A percentile compares a stretch with the other conserved stretches of the same genome.
Evolutionary conservation across 2,113 vertebrate genomes (phyloP).

Genomic region (Indicator maculatus): DNA sequence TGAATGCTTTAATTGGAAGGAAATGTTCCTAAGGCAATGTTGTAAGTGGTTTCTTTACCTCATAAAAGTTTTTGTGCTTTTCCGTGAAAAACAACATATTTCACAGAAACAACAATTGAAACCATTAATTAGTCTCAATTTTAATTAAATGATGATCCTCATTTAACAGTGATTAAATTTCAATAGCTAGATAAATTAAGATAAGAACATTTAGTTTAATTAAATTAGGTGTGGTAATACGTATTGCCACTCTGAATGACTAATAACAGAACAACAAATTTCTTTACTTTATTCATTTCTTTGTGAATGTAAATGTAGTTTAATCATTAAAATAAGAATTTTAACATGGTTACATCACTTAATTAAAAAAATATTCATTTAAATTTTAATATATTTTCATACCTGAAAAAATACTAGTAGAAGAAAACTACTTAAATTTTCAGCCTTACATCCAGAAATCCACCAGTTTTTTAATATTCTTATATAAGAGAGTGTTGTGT

Average conservation of each 20-base stretch:
- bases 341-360: not conserved
- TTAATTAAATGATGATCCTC: conserved; percentile 65
- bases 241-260: conserved; percentile 46
- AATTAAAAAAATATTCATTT: not conserved
- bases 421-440: not conserved
- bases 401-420: not conserved
- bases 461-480: not conserved
- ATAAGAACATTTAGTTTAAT: conserved; percentile 62
- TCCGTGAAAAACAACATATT: conserved; percentile 38
- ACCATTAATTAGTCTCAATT: conserved; percentile 67
- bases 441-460: not conserved
- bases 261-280: not conserved
- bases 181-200: conserved; percentile 63
- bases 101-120: conserved; percentile 64
- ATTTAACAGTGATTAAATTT: conserved; percentile 69
- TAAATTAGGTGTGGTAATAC: conserved; percentile 62
- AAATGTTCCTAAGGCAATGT: conserved; percentile 33
- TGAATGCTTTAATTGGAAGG: not conserved
- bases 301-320: not conserved
- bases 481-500: not conserved
- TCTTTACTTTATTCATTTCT: not conserved
- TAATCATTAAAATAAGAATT: not conserved
- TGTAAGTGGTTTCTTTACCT: conserved; percentile 21
- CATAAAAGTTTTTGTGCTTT: conserved; percentile 35
- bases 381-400: not conserved